A percentile compares a stretch with the other conserved stretches of the same genome.
Conservation (phyloP, 1,140 invertebrate species). For the Microplitis demolitor region DNA sequence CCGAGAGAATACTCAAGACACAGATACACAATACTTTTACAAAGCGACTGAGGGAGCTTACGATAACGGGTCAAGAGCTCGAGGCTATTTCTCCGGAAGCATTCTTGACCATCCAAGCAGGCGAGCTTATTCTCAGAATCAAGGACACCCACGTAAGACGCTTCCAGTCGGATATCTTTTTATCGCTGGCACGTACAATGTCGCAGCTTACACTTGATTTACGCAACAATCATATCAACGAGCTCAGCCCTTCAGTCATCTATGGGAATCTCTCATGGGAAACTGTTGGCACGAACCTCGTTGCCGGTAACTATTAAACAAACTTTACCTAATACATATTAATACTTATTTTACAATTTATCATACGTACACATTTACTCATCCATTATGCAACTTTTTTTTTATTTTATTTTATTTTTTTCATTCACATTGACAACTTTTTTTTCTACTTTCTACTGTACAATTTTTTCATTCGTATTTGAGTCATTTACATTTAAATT, state of each 20-base stretch:
- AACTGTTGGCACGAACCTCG: conserved; percentile 78
- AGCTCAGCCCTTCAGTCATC: conserved; percentile 78
- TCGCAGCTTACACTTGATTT: conserved; percentile 82
- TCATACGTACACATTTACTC: too few species aligned
- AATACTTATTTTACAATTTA: background rate
- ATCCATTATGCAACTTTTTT: too few species aligned
- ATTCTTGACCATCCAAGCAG: conserved; percentile 67
- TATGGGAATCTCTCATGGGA: conserved; percentile 87
- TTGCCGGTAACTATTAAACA: conserved; percentile 65
- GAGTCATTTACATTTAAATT: conserved; percentile 26
- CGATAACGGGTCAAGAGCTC: conserved; percentile 76
- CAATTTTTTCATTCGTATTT: conserved; percentile 12
- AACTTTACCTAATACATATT: background rate
- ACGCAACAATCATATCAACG: conserved; percentile 79
- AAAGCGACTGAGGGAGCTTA: conserved; percentile 77
- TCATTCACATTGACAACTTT: background rate
- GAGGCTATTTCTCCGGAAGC: conserved; percentile 73
- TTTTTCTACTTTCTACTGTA: conserved; percentile 21
- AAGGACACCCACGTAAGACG: conserved; percentile 75
- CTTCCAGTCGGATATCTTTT: conserved; percentile 78
- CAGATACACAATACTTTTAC: conserved; percentile 75
- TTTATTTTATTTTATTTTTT: background rate
- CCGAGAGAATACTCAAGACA: conserved; percentile 71
- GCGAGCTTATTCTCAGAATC: conserved; percentile 77
- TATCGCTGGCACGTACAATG: conserved; percentile 71